Base-by-base conservation (phyloP, 2,797 vertebrate genomes). In the Brachyrhaphis roseni region DNA sequence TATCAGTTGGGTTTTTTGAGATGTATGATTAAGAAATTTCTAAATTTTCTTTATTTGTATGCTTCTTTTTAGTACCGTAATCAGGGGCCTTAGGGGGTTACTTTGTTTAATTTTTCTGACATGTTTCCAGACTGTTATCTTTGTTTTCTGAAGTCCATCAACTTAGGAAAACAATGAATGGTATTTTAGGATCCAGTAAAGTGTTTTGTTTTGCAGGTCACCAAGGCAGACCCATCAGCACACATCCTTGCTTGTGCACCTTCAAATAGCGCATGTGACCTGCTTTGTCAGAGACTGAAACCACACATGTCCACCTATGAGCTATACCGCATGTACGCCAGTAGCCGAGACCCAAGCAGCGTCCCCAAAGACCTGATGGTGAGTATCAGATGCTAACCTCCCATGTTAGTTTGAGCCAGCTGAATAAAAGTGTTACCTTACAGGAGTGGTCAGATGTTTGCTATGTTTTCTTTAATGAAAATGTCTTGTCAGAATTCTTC, bases 201-300 rank as follows among this genome's bases (percentile, higher is more conserved):
- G 39, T 34, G n/a, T 34, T 72, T 72, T 4, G 5, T 49, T 78
- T 68, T 80, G 26, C 97, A 99, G 96, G 96, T 99, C 59, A 88
- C 92, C 90, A 94, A 86, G 73, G 90, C 82, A 51, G 75, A 96
- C 78, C 84, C 91, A 5, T 82, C 89, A 0, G 91, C 95, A 53
- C 95, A 78, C 77, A 95, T 99, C 87, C 93, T 99, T 79, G 97
- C 97, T 75, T 98, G 97, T 4, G 97, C 98, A 0, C 97, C 97
- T 0, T 98, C 97, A 78, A 99, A 98, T 94, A 98, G 96, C 0
- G 97, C 98, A 0, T 88, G 96, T 2, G 98, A 99, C 91, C 94
- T 98, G 74, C 95, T 99, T 70, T 98, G 97, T 85, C 95, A 97
- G 90, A 95, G 93, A n/a, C 91, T 99, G 75, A 83, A 95, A 82